phyloP scores from a whole-genome alignment of 2,113 vertebrate genomes.

The Gymnobelideus leadbeateri region DNA sequence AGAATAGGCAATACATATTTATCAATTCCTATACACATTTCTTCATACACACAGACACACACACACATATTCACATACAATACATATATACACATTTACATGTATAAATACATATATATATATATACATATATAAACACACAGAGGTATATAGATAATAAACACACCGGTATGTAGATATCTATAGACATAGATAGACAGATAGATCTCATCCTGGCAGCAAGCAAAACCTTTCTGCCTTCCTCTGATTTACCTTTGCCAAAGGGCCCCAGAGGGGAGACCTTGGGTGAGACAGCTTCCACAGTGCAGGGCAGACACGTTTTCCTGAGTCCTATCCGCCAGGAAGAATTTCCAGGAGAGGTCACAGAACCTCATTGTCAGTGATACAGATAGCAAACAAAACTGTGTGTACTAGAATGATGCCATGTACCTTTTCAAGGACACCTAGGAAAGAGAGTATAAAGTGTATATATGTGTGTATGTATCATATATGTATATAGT shows the following conservation, averaged over 20 bases:
- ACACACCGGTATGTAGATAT: too few relatives aligned
- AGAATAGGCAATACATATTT: background rate
- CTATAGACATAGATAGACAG: background rate
- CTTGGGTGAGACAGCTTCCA: background rate
- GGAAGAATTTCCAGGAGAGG: background rate
- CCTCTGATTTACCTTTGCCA: background rate
- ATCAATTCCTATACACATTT: background rate
- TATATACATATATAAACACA: background rate
- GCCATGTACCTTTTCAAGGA: background rate
- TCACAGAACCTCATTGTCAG: background rate
- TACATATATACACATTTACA: background rate
- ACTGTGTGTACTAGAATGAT: background rate
- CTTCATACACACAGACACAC: background rate
- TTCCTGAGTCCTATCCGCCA: background rate
- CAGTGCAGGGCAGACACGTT: background rate
- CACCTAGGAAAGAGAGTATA: background rate
- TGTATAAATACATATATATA: background rate
- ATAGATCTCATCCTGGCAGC: background rate
- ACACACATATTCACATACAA: background rate
- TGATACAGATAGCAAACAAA: background rate
- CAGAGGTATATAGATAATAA: background rate
- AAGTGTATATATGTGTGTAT: background rate
- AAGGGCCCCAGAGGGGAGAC: background rate
- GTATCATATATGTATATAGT: too few relatives aligned
- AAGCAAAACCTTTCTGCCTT: background rate